Base-by-base conservation (phyloP, 1,140 invertebrate species). In the Melitaea cinxia region DNA sequence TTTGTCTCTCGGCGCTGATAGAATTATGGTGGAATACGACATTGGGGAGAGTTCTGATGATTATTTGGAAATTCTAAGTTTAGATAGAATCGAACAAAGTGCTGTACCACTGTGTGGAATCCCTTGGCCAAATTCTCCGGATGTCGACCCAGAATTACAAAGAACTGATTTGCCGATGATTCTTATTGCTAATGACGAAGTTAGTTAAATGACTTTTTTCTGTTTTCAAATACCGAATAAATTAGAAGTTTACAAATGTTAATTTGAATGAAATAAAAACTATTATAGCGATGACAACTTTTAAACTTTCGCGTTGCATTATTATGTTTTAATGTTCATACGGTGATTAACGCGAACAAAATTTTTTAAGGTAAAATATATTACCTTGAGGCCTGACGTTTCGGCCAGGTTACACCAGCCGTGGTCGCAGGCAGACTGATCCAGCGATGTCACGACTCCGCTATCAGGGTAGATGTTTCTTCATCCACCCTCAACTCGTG, bases 1-100 rank as follows among this genome's bases (percentile, higher is more conserved):
- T 0, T 80, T 93, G 21, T 93, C 93, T 0, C 72, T 95, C n/a
- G 93, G 93, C 1, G 75, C 88, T 24, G 94, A 95, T 71, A 68
- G 91, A n/a, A 78, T 92, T n/a, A 78, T 96, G 82, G 92, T 95
- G 12, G 94, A 95, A 83, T 96, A 96, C 74, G 92, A 95, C 70
- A 85, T 95, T 35, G 89, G 91, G 10, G 82, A 88, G n/a, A 93
- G 92, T 87, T 91, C 73, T 14, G 77, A 85, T 17, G 79, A 78
- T 21, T 81, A 73, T 52, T 61, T 90, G 33, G 80, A 86, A 50
- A 78, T 90, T 0, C 52, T 73, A 1, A 86, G 86, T 39, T 65
- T 72, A 79, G 91, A 85, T 65, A 77, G 92, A 66, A 92, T 95
- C 28, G 94, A 95, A 62, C 93, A 94, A 72, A 91, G 88, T 59